Conservation (phyloP, 2,113 vertebrate species). For the Ursus arctos region DNA sequence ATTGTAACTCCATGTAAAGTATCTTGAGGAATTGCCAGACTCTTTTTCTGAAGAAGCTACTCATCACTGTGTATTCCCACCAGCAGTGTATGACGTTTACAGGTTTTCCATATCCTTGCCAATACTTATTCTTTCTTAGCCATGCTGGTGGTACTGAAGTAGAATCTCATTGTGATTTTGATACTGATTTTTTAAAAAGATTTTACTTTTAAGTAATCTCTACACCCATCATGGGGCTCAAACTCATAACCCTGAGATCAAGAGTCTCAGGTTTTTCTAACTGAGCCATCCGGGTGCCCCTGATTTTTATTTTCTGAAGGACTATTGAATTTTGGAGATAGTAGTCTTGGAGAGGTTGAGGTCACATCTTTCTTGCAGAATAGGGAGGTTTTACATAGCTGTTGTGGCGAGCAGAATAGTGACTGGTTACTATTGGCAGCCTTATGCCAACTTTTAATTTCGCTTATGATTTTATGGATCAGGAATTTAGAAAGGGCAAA, state of each 20-base stretch:
- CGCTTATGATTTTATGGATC: conserved; percentile 20
- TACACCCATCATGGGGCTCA: too few species aligned
- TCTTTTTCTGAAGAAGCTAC: neutral
- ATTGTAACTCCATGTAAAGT: neutral
- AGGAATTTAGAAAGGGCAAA: conserved; percentile 16
- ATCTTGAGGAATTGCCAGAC: neutral
- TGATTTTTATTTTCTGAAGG: neutral
- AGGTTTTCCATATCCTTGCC: neutral
- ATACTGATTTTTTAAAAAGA: neutral
- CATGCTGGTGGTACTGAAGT: neutral
- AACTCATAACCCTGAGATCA: too few species aligned
- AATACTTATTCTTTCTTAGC: neutral
- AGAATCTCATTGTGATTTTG: neutral
- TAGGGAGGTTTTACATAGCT: neutral
- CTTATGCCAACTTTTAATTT: conserved; percentile 30
- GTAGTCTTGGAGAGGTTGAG: neutral
- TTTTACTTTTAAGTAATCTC: neutral
- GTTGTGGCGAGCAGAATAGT: neutral
- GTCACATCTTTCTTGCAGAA: neutral
- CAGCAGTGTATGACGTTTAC: neutral
- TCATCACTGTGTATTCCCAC: neutral
- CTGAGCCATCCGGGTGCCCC: too few species aligned
- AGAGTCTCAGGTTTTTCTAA: too few species aligned
- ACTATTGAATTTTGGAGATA: neutral
- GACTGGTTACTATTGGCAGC: neutral